A percentile compares a stretch with the other conserved stretches of the same genome.
Evolutionary conservation across 2,113 vertebrate genomes (phyloP).

Genomic region (Poecile atricapillus): DNA sequence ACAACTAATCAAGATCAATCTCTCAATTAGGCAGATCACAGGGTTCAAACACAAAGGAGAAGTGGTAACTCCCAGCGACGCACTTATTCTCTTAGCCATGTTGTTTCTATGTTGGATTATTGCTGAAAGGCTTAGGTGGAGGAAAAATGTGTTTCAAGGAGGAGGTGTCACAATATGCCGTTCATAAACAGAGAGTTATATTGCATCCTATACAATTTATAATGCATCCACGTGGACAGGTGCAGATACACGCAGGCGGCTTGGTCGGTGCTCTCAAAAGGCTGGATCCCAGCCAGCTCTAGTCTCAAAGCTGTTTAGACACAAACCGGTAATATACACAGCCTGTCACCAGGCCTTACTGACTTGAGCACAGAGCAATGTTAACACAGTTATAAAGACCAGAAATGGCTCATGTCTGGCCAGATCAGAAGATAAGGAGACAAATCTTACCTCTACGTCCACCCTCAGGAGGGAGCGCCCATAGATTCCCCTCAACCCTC

Average conservation of each 20-base stretch:
- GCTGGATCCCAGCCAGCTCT: constrained; percentile 36
- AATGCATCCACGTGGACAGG: constrained; percentile 39
- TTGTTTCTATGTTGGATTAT: neutral
- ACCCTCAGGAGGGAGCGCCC: neutral
- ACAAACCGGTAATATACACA: constrained; percentile 39
- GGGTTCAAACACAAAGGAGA: constrained; percentile 52
- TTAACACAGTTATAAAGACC: neutral
- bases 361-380: neutral
- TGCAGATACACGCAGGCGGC: constrained; percentile 31
- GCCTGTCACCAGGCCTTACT: constrained; percentile 53
- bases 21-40: constrained; percentile 48
- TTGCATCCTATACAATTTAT: neutral
- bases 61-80: constrained; percentile 7
- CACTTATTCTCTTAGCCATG: neutral
- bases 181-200: neutral
- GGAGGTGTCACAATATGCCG: constrained; percentile 22
- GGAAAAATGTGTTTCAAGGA: constrained; percentile 2
- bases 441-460: neutral
- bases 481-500: neutral
- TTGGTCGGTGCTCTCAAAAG: constrained; percentile 39
- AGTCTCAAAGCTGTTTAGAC: constrained; percentile 54
- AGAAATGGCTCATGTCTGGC: neutral
- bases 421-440: neutral
- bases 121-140: neutral
- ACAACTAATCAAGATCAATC: constrained; percentile 43